Percentiles rank a stretch among this genome's conserved stretches.
Conservation (phyloP, 2,888 invertebrate genomes). For the Hypolimnas misippus region DNA sequence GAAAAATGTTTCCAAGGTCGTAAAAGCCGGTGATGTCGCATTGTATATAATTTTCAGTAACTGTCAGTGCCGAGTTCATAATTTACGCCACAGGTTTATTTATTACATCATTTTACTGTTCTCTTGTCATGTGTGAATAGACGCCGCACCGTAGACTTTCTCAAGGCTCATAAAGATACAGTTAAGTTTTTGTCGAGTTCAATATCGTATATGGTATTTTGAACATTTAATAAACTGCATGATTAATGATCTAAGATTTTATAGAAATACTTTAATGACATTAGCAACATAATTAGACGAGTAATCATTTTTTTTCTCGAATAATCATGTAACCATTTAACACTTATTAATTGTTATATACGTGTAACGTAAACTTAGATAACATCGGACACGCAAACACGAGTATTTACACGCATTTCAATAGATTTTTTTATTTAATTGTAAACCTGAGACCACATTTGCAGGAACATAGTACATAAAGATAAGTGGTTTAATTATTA, state of each 20-base stretch:
- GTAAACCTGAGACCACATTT: no score
- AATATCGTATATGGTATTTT: conserved; percentile 35
- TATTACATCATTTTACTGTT: conserved; percentile 53
- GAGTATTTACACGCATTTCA: not conserved
- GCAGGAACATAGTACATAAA: no score
- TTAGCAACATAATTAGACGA: not conserved
- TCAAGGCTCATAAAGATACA: conserved; percentile 55
- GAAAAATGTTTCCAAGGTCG: conserved; percentile 7
- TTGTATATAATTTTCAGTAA: conserved; percentile 29
- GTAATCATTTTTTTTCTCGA: not conserved
- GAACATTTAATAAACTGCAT: not conserved
- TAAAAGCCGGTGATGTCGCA: conserved; percentile 2
- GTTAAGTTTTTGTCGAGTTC: conserved; percentile 58
- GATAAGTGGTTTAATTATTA: no score
- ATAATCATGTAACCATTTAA: not conserved
- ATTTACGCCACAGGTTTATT: conserved; percentile 52
- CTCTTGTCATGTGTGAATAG: conserved; percentile 58
- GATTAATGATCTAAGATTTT: not conserved
- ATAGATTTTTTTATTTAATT: not conserved
- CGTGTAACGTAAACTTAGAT: not conserved
- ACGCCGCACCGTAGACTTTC: conserved; percentile 52
- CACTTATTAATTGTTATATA: not conserved
- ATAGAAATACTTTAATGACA: not conserved
- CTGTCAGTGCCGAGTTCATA: conserved; percentile 49
- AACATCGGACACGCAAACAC: not conserved